Evolutionary conservation across 2,113 vertebrate species (phyloP).

Genomic region (Tachycineta bicolor): DNA sequence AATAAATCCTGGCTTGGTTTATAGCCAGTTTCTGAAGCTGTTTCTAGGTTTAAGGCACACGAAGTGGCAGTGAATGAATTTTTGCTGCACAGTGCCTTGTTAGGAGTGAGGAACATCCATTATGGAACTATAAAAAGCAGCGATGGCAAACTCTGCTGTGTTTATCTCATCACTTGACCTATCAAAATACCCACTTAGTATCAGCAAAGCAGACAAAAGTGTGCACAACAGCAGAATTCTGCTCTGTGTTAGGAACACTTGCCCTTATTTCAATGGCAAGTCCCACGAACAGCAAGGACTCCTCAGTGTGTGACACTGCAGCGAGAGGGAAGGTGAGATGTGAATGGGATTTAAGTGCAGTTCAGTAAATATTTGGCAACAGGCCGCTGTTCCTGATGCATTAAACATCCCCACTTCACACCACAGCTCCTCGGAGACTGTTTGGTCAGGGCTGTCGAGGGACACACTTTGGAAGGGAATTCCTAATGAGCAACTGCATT

Average conservation of each 20-base stretch:
- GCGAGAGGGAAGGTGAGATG: neutral
- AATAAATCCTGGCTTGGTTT: neutral
- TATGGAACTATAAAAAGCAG: conserved; percentile 26
- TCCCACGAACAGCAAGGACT: neutral
- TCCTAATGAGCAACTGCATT: neutral
- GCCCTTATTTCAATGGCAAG: conserved; percentile 31
- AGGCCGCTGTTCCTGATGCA: neutral
- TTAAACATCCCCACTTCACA: neutral
- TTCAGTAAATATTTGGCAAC: neutral
- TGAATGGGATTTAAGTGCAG: neutral
- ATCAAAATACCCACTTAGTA: conserved; percentile 45
- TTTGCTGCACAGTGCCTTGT: neutral
- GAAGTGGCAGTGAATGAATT: neutral
- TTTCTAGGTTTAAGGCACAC: neutral
- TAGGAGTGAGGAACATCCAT: neutral
- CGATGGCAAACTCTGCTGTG: neutral
- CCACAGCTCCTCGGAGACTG: neutral
- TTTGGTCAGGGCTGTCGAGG: neutral
- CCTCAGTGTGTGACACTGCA: neutral
- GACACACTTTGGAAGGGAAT: neutral
- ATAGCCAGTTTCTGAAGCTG: neutral
- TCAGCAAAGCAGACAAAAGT: neutral
- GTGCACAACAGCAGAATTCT: conserved; percentile 6
- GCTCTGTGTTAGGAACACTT: neutral
- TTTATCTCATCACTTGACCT: conserved; percentile 15